Evolutionary conservation across 2,888 invertebrate species (phyloP).

Genomic region (Agrotis segetum): DNA sequence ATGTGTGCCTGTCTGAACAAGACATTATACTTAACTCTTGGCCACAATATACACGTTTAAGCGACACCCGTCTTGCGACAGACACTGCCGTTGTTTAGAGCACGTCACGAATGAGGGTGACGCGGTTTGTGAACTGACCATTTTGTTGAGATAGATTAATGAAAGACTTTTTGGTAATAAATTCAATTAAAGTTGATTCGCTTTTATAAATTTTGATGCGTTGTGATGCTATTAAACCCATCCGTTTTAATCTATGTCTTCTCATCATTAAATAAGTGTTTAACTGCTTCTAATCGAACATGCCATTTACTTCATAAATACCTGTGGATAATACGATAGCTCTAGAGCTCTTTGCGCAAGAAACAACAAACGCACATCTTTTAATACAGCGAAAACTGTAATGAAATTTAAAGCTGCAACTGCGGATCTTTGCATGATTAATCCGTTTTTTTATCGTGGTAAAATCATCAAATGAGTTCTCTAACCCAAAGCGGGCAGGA

Average conservation of each 20-base stretch:
- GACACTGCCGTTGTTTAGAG: background rate
- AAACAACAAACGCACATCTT: background rate
- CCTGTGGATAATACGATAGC: too few species aligned
- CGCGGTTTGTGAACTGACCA: background rate
- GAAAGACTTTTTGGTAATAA: background rate
- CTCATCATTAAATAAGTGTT: background rate
- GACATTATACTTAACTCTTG: constrained; percentile 26
- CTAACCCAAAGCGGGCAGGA: too few species aligned
- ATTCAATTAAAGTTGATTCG: background rate
- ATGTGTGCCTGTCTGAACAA: constrained; percentile 38
- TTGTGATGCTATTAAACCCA: background rate
- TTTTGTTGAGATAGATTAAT: too few species aligned
- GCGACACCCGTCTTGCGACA: background rate
- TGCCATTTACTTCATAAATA: background rate
- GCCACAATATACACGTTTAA: background rate
- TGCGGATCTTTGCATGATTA: too few species aligned
- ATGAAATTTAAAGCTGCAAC: too few species aligned
- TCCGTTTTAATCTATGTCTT: background rate
- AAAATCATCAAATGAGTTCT: too few species aligned
- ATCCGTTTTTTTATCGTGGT: too few species aligned
- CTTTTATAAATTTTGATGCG: background rate
- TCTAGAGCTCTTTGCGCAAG: background rate
- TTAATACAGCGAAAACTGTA: background rate
- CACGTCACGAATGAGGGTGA: background rate
- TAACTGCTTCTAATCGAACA: background rate